Conservation (phyloP, 2,888 invertebrate species). For the Hipparchia sbordonii region DNA sequence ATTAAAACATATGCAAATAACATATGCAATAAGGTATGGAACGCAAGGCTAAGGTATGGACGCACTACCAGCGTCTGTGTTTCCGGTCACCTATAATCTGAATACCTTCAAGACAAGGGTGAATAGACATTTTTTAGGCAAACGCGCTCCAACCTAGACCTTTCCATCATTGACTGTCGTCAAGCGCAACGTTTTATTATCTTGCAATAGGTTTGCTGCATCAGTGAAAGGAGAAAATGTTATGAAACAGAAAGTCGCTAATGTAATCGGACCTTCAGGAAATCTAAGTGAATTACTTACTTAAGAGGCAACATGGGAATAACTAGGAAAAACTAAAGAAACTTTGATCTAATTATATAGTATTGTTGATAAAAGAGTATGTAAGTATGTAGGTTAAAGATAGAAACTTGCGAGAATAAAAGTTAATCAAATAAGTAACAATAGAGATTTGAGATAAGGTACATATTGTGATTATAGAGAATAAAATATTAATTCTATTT, state of each 20-base stretch:
- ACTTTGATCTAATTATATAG: background rate
- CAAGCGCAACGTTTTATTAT: no score
- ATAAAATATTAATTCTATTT: no score
- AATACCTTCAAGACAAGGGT: no score
- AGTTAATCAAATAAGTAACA: conserved; percentile 2
- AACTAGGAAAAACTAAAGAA: background rate
- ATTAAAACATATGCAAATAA: no score
- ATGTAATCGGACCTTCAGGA: background rate
- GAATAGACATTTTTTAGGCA: no score
- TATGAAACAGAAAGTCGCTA: background rate
- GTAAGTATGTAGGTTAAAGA: background rate
- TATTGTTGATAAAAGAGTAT: conserved; percentile 6
- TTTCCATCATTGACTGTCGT: no score
- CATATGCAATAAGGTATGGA: no score
- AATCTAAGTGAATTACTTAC: background rate
- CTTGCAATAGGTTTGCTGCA: no score
- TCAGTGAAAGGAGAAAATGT: background rate
- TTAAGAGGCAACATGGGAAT: background rate
- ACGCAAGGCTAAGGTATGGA: no score
- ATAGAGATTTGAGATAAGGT: background rate
- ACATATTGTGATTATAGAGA: background rate
- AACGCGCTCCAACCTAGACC: no score
- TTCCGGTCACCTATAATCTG: no score
- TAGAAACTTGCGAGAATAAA: background rate
- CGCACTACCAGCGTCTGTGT: no score